Evolutionary conservation across 2,113 vertebrate genomes (phyloP), one percentile per base, ranked within the genome.

Genomic region (Paramisgurnus dabryanus): DNA sequence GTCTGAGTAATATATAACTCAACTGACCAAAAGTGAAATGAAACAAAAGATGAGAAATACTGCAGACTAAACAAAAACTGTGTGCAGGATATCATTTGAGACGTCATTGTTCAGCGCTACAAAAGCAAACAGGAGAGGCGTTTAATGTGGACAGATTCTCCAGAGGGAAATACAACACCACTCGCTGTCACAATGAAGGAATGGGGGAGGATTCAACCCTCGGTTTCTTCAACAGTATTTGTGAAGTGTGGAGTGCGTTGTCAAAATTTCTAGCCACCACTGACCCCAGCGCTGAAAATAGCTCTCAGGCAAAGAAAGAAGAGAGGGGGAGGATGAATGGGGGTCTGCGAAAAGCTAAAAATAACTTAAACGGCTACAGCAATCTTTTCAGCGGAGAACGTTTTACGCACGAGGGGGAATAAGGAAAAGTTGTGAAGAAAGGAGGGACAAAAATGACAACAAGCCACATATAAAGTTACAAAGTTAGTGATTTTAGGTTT

Each of bases 321-420:
- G 58, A 60, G 76, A 68, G 47, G 49, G 47, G 57, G n/a, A 64
- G 61, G 71, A 58, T 39, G 76, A 47, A 72, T 71, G 65, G 27
- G 70, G 78, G 50, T 79, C 79, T 81, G 81, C 81, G 69, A 71
- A 67, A 18, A 45, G 69, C 87, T 86, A 88, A 86, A 87, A 88
- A 85, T 85, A 83, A 60, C 78, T 55, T 4, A 3, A 40, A 8
- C 61, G 7, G 61, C 53, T 41, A 49, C 60, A 49, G 45, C 66
- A 66, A 76, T 18, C 18, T 57, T 18, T 47, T 10, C 27, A n/a
- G 43, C 3, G 4, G n/a, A 69, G 68, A 81, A 39, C 66, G 27
- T 47, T 78, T 78, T 53, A 78, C 55, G 39, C 77, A 70, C 41
- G 11, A 65, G 43, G n/a, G 76, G 64, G 78, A 65, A 71, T 11